phyloP scores from a whole-genome alignment of 2,797 vertebrate genomes.

The Crocidura indochinensis region DNA sequence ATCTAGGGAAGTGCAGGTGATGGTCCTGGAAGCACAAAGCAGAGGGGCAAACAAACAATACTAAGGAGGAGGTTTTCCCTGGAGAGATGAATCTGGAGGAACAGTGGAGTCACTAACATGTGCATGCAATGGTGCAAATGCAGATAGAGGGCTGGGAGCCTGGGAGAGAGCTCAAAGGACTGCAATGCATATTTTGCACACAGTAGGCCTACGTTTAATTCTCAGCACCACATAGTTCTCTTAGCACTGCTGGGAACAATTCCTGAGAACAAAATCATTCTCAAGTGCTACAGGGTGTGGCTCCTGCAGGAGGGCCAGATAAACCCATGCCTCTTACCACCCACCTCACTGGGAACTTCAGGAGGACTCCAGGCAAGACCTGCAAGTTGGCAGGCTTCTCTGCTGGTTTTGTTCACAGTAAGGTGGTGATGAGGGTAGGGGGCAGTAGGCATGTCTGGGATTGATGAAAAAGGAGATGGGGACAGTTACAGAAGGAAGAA shows the following conservation, averaged over 20 bases:
- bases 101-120: background rate
- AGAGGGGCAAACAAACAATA: rapidly evolving
- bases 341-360: background rate
- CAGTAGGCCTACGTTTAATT: too few relatives aligned
- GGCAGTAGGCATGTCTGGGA: background rate
- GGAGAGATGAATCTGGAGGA: background rate
- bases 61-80: background rate
- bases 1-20: background rate
- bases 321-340: background rate
- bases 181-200: too few relatives aligned
- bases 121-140: too few relatives aligned
- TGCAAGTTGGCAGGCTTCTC: background rate
- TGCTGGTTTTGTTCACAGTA: background rate
- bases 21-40: background rate
- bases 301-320: background rate
- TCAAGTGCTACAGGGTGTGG: background rate
- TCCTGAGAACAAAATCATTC: too few relatives aligned
- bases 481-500: background rate
- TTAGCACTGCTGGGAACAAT: too few relatives aligned
- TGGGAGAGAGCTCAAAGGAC: too few relatives aligned
- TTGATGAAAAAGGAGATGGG: background rate
- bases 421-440: background rate
- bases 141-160: too few relatives aligned
- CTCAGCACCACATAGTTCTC: too few relatives aligned
- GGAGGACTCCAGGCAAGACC: background rate